Conservation (phyloP, 1,140 invertebrate genomes). For the Ylistrum balloti region DNA sequence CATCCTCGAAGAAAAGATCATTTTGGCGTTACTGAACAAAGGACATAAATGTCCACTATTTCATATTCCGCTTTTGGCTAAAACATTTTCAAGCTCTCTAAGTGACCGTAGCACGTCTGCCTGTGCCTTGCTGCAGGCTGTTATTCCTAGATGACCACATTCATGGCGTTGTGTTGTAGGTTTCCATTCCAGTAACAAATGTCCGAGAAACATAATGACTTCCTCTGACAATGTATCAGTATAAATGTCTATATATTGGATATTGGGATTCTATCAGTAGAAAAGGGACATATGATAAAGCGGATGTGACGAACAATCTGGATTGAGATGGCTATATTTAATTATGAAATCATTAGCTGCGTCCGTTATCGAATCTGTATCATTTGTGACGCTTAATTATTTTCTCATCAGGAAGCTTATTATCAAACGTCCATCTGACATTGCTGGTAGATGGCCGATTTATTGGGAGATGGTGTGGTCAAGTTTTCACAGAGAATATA, state of each 20-base stretch:
- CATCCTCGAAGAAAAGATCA: no score
- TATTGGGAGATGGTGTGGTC: not conserved
- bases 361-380: constrained; percentile 24
- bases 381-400: constrained; percentile 35
- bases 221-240: not conserved
- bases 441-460: not conserved
- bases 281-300: not conserved
- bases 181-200: not conserved
- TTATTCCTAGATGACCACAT: no score
- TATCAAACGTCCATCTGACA: not conserved
- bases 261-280: not conserved
- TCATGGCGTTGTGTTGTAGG: not conserved
- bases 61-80: no score
- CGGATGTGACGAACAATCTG: not conserved
- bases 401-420: constrained; percentile 16
- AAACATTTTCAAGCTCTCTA: no score
- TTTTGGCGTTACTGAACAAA: no score
- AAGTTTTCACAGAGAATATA: no score
- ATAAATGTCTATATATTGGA: not conserved
- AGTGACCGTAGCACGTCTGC: no score
- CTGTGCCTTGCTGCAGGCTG: no score
- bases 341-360: constrained; percentile 23
- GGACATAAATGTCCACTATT: no score
- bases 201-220: not conserved
- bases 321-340: not conserved